A percentile compares a stretch with the other conserved stretches of the same genome.
Evolutionary conservation across 2,888 invertebrate genomes (phyloP).

Genomic region (Chymomyza fuscimana): DNA sequence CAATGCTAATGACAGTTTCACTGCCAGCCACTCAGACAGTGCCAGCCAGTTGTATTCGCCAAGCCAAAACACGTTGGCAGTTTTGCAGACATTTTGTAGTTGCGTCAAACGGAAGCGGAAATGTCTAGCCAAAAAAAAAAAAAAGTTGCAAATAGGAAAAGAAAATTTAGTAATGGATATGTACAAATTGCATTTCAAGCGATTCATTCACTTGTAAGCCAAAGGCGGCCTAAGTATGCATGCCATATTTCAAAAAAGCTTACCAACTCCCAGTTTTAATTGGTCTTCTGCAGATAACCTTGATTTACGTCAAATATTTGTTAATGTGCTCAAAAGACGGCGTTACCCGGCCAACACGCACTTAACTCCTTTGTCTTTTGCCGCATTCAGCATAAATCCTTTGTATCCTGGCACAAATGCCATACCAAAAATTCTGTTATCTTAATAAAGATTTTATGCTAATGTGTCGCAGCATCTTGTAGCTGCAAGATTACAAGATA

Average conservation of each 20-base stretch:
- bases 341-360: constrained; percentile 41
- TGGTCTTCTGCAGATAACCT: constrained; percentile 48
- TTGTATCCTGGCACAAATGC: constrained; percentile 25
- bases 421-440: constrained; percentile 51
- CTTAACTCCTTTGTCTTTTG: constrained; percentile 18
- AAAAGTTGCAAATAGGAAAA: neutral
- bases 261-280: constrained; percentile 27
- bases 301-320: constrained; percentile 63
- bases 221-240: constrained; percentile 32
- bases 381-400: constrained; percentile 27
- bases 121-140: constrained; percentile 24
- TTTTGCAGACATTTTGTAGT: constrained; percentile 24
- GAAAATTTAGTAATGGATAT: constrained; percentile 30
- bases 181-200: constrained; percentile 72
- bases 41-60: neutral
- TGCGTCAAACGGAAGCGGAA: constrained; percentile 40
- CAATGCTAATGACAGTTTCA: constrained; percentile 80
- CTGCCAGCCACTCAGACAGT: constrained; percentile 19
- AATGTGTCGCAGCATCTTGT: constrained; percentile 71
- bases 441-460: constrained; percentile 76
- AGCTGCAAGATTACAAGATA: constrained; percentile 59
- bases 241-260: constrained; percentile 53
- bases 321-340: constrained; percentile 41
- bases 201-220: constrained; percentile 18
- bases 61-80: constrained; percentile 48